Percentiles rank a stretch among this genome's conserved stretches.
phyloP scores from a whole-genome alignment of 2,797 vertebrate species.

The Sebastes steindachneri region DNA sequence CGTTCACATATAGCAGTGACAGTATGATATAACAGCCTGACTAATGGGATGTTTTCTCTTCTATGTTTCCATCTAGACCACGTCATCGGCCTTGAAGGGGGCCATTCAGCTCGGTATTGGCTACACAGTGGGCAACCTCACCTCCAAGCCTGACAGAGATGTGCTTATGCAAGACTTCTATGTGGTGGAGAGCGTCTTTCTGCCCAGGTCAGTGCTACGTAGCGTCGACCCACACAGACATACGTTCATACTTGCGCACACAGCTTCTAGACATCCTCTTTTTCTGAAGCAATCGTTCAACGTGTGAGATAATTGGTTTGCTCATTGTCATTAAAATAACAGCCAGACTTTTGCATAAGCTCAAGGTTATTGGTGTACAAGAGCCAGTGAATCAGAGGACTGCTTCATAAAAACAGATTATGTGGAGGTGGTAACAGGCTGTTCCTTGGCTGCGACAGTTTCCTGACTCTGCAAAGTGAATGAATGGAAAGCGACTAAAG shows the following conservation, averaged over 20 bases:
- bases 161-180: constrained; percentile 99
- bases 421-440: constrained; percentile 43
- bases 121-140: constrained; percentile 97
- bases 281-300: background rate
- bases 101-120: constrained; percentile 98
- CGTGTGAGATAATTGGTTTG: constrained; percentile 4
- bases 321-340: background rate
- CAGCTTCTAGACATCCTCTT: background rate
- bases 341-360: constrained; percentile 19
- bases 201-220: constrained; percentile 89
- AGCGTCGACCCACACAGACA: background rate
- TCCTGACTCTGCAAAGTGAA: constrained; percentile 33
- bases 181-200: constrained; percentile 97
- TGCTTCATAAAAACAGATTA: constrained; percentile 34
- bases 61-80: constrained; percentile 84
- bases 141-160: constrained; percentile 97
- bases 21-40: background rate
- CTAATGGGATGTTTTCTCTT: constrained; percentile 45
- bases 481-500: constrained; percentile 23
- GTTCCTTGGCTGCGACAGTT: constrained; percentile 17
- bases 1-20: background rate
- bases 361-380: constrained; percentile 26
- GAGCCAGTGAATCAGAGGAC: constrained; percentile 30
- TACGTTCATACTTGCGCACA: background rate
- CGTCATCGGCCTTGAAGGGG: constrained; percentile 96